These are phyloP conservation scores for Proterorhinus semilunaris DNA, from an alignment of 2,113 vertebrate species.

Conservation along the genomic window DNA sequence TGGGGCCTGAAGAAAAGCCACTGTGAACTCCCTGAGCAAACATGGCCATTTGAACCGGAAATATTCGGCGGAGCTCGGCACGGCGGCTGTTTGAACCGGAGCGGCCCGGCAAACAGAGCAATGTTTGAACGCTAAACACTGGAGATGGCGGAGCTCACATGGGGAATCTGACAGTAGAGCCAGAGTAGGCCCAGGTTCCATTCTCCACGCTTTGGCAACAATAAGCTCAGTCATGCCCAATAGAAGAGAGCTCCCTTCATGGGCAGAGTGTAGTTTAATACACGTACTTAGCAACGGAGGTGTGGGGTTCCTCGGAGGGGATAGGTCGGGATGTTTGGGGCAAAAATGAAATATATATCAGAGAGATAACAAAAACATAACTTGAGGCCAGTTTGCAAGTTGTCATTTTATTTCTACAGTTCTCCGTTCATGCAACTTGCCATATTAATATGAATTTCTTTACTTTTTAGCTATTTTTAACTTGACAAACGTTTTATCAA, in stretches of 20 bases:
- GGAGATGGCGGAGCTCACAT: constrained; percentile 67
- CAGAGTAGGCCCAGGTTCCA: constrained; percentile 55
- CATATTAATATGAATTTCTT: too few relatives aligned
- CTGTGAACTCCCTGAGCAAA: constrained; percentile 61
- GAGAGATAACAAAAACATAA: too few relatives aligned
- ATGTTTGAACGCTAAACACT: constrained; percentile 76
- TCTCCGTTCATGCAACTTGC: too few relatives aligned
- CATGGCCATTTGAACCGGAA: constrained; percentile 70
- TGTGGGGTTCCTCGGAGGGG: neutral
- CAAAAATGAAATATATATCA: neutral
- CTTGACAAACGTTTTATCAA: too few relatives aligned
- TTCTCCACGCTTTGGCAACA: constrained; percentile 54
- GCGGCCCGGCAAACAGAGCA: constrained; percentile 60
- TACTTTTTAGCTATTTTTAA: too few relatives aligned
- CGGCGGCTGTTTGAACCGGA: constrained; percentile 50
- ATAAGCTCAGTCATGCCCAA: constrained; percentile 57
- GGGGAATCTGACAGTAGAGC: constrained; percentile 75
- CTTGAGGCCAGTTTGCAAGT: too few relatives aligned
- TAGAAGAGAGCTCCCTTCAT: constrained; percentile 25
- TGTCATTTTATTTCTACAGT: too few relatives aligned
- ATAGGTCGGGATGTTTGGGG: neutral
- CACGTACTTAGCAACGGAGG: constrained; percentile 5
- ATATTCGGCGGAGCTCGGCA: constrained; percentile 55
- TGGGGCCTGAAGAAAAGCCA: constrained; percentile 27
- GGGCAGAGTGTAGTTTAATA: constrained; percentile 23